Base-by-base conservation (phyloP, 64 coral and sea anemone genomes). In the Montipora capricornis region DNA sequence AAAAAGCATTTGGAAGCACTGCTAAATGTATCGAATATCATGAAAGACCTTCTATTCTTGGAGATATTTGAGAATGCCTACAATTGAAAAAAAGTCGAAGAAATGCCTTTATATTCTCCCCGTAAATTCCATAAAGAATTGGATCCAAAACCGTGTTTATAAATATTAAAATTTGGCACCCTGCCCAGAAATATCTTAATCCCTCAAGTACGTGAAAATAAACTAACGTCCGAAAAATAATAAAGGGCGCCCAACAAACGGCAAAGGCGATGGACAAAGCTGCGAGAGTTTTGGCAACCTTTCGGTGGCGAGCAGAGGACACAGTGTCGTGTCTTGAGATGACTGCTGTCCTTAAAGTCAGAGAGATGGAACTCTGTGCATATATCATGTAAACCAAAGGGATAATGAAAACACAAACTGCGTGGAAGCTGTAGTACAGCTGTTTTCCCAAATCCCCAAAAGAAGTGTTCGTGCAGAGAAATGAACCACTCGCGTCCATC, bases 51-150 rank as follows among this genome's bases (percentile, higher is more conserved):
- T 17, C 58, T 64, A 64, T 16, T 64, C 60, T 15, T 12, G 60
- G 12, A 75, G 19, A 20, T 4, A 13, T 44, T 12, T 17, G 13
- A 73, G 9, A 8, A 73, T 3, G 5, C 5, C 13, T 26, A 17
- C 89, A 81, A 1, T 46, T 45, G 68, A 81, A 55, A 7, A 91
- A 37, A 17, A 49, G 79, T 75, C 45, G 69, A 14, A 92, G 69
- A 67, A 49, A 85, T 24, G 29, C 17, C 20, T 84, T 82, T 46
- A 92, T 51, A 44, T 92, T 84, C 16, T 74, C 81, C 29, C 91
- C 60, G 51, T 92, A 92, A 58, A 92, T 78, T 9, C 91, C 81
- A 57, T 92, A 92, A 17, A 92, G 37, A 16, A 92, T 68, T 1
- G 91, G 91, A 44, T 92, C 83, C 8, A 77, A 48, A 24, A 57